Base-by-base conservation (phyloP, 1,140 invertebrate species). In the Lepidurus couesii region DNA sequence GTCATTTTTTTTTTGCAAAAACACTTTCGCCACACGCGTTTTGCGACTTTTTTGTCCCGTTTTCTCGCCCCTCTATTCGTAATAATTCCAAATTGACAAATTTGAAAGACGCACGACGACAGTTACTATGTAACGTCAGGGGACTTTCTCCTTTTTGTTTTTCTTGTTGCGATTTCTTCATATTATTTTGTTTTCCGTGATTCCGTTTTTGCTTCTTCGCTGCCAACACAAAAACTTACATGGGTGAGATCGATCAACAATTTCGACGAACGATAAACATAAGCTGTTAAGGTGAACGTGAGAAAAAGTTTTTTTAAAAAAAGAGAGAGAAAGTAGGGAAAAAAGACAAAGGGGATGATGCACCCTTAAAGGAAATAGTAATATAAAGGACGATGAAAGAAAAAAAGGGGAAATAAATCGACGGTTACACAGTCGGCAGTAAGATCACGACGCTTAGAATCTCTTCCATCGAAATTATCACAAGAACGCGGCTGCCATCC, bases 381-480 rank as follows among this genome's bases (percentile, higher is more conserved):
- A 65, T 21, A 65, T 2, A 65, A 65, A 7, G 53, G 53, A n/a
- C 7, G 53, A 6, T 8, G 53, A 65, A 21, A 13, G 21, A 65
- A 65, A 13, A 6, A 65, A 21, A 65, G 53, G 21, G 21, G 16
- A 16, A 21, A 21, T 65, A 65, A 65, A 65, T 34, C 13, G 53
- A 65, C 53, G 21, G 16, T 21, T 21, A 11, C 53, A 65, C 53
- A 21, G 53, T 65, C 53, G 53, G 53, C 53, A 65, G 53, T 65
- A 65, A 65, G 53, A 65, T 65, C 53, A 65, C 53, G 53, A 65
- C 53, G 53, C 53, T 65, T 65, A 65, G 53, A 65, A 65, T 65
- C 53, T 65, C 53, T 65, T 34, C 53, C 53, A 65, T 65, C 53
- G 53, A 65, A 65, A 65, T 21, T 65, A 65, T 65, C 53, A 65